A percentile compares a stretch with the other conserved stretches of the same genome.
These are phyloP conservation scores for Eucriotettix oculatus DNA, from an alignment of 2,888 invertebrate genomes.

Conservation along the genomic window DNA sequence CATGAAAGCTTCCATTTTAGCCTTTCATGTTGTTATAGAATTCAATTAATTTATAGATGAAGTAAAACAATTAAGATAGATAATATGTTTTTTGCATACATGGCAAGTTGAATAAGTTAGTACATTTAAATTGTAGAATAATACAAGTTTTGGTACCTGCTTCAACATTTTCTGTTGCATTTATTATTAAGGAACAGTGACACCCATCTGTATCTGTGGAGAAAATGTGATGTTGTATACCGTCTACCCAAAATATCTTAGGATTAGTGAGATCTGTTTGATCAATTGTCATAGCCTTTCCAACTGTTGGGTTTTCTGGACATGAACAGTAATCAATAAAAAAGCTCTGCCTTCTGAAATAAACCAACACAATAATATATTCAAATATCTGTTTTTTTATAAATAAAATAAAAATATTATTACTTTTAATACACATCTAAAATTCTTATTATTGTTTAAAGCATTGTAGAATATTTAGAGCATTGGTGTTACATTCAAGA, in stretches of 20 bases:
- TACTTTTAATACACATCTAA: too few species aligned
- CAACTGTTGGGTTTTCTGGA: conserved; percentile 41
- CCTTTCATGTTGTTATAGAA: too few species aligned
- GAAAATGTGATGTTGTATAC: conserved; percentile 39
- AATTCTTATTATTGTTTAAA: too few species aligned
- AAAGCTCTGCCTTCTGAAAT: neutral
- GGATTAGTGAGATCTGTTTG: conserved; percentile 37
- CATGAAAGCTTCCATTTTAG: too few species aligned
- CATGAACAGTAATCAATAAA: conserved; percentile 39
- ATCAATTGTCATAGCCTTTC: conserved; percentile 49
- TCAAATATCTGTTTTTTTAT: neutral
- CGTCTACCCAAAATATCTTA: conserved; percentile 46
- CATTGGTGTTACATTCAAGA: too few species aligned
- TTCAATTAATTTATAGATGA: too few species aligned
- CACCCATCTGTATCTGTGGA: conserved; percentile 51
- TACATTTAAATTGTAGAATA: too few species aligned
- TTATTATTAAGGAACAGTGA: conserved; percentile 39
- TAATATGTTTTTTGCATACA: too few species aligned
- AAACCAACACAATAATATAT: neutral
- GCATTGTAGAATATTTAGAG: too few species aligned
- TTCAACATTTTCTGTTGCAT: conserved; percentile 23
- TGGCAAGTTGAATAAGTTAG: too few species aligned
- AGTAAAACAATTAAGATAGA: too few species aligned
- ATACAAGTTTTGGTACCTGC: conserved; percentile 2
- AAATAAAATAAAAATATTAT: too few species aligned